These are phyloP conservation scores for Petrolisthes manimaculis DNA, from an alignment of 2,888 invertebrate species.

Conservation along the genomic window DNA sequence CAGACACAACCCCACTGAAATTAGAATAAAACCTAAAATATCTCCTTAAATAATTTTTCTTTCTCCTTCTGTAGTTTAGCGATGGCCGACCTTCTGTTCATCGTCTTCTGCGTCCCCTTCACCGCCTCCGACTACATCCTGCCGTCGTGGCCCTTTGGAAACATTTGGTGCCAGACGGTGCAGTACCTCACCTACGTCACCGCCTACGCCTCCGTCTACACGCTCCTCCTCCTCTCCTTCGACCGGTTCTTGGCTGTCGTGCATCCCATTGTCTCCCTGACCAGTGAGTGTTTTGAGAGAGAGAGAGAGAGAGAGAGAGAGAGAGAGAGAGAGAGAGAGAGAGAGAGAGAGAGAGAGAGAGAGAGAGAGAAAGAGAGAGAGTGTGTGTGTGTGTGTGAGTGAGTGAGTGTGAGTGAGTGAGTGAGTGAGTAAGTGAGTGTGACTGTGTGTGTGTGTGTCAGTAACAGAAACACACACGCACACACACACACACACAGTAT, in stretches of 20 bases:
- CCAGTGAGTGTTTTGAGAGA: too few relatives aligned
- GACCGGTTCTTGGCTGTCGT: slow-evolving; percentile 93
- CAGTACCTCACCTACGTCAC: slow-evolving; percentile 93
- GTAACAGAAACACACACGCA: too few relatives aligned
- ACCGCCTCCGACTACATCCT: slow-evolving; percentile 82
- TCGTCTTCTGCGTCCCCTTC: slow-evolving; percentile 75
- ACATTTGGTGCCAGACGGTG: slow-evolving; percentile 88
- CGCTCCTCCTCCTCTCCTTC: slow-evolving; percentile 91
- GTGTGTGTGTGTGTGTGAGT: too few relatives aligned
- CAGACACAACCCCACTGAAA: neutral
- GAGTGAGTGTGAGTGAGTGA: too few relatives aligned
- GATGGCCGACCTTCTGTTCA: slow-evolving; percentile 74
- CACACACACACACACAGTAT: too few relatives aligned
- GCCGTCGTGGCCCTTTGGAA: slow-evolving; percentile 91
- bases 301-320: too few relatives aligned
- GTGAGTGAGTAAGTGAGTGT: too few relatives aligned
- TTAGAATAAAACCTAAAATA: neutral
- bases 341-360: too few relatives aligned
- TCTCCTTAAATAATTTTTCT: neutral
- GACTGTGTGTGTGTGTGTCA: too few relatives aligned
- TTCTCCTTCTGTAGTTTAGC: slow-evolving; percentile 57
- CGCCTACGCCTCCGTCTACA: slow-evolving; percentile 93
- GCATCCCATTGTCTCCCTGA: slow-evolving; percentile 90
- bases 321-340: too few relatives aligned
- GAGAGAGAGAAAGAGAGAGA: too few relatives aligned